These are phyloP conservation scores for Lepus americanus DNA, from an alignment of 2,113 vertebrate genomes.

Conservation along the genomic window DNA sequence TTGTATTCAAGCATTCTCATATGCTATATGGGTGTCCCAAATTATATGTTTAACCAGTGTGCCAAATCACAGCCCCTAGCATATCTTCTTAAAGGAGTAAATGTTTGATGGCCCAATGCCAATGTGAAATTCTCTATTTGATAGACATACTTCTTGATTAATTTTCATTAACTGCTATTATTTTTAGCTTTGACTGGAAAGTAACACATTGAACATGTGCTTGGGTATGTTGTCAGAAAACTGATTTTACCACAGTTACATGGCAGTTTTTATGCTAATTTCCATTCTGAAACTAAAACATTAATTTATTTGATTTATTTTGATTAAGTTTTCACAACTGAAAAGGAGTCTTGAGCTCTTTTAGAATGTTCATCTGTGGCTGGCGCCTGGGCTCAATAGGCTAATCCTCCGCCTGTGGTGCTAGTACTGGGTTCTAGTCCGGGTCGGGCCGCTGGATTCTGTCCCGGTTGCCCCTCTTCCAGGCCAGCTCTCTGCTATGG, in stretches of 20 bases:
- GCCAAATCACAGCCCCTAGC: not conserved
- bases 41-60: no score
- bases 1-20: no score
- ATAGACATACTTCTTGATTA: slow-evolving; percentile 39
- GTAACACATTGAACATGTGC: slow-evolving; percentile 33
- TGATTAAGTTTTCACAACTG: slow-evolving; percentile 72
- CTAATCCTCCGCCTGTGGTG: no score
- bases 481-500: no score
- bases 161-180: slow-evolving; percentile 60
- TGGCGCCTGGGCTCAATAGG: no score
- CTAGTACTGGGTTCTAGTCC: no score
- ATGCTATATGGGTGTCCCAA: no score
- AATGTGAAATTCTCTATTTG: not conserved
- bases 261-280: slow-evolving; percentile 53
- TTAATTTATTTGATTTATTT: slow-evolving; percentile 75
- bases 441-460: no score
- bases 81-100: not conserved
- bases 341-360: slow-evolving; percentile 62
- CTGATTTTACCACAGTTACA: slow-evolving; percentile 44
- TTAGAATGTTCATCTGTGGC: slow-evolving; percentile 18
- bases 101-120: not conserved
- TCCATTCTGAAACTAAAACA: slow-evolving; percentile 57
- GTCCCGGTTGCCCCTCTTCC: no score
- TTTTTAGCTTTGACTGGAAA: slow-evolving; percentile 58
- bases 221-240: slow-evolving; percentile 63